Evolutionary conservation across 2,888 invertebrate genomes (phyloP), one percentile per base, ranked within the genome.

Genomic region (Leptopilina syphax): DNA sequence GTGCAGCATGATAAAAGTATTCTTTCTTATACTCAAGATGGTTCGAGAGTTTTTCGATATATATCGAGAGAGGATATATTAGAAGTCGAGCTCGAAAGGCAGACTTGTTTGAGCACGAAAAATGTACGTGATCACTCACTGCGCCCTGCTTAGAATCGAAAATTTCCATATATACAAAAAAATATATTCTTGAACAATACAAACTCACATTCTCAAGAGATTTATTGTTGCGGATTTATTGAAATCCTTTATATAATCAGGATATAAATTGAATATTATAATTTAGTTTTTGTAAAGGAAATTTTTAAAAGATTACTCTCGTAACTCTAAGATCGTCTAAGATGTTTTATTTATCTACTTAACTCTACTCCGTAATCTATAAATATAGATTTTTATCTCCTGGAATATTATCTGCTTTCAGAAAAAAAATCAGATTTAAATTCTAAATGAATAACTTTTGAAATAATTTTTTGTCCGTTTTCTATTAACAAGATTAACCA

Each of bases 1-100:
- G 54, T 13, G 50, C 24, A 70, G 73, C 13, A 73, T 73, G 57
- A 73, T 73, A 73, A 73, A 54, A 73, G 73, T 73, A 73, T 73
- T 73, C 54, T 73, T 73, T 70, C 50, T 70, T 70, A 12, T 73
- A 50, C 18, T 47, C 12, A 47, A 8, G 34, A n/a, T 54, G 27
- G 54, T 73, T 73, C 34, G 34, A 68, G 67, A 70, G 73, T 57
- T 57, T n/a, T 9, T 57, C 57, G 57, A 73, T 73, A 57, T 73
- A 73, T 50, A 34, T 54, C 54, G 63, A 50, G 34, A 34, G 44
- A 8, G 44, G 50, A 50, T 50, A 73, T 70, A 70, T 67, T 70
- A 70, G 50, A 70, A 70, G 54, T 27, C 70, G n/a, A 67, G 67
- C 63, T 9, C 5, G 34, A 65, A 8, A 65, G n/a, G 34, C 18